These are phyloP conservation scores for Oxygymnocypris stewartii DNA, from an alignment of 2,113 vertebrate genomes.

Conservation along the genomic window DNA sequence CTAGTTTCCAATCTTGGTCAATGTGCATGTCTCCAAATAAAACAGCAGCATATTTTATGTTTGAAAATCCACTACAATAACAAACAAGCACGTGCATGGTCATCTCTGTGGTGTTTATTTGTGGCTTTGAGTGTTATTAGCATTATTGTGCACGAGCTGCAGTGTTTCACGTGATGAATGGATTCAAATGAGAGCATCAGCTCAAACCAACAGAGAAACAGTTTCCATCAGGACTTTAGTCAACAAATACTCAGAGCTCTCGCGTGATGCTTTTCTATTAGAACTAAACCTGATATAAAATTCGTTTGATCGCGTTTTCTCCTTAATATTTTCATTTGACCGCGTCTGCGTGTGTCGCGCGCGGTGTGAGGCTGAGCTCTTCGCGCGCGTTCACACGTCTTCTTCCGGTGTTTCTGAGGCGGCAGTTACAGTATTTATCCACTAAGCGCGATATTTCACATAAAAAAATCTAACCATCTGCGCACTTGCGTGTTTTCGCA, in stretches of 20 bases:
- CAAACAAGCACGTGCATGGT: not conserved
- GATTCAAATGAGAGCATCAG: not conserved
- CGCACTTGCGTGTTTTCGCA: not conserved
- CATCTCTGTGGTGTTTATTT: not conserved
- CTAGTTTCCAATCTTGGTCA: no score
- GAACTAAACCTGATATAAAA: no score
- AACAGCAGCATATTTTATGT: not conserved
- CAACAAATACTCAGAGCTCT: not conserved
- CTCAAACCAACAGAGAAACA: not conserved
- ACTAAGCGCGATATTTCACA: constrained; percentile 51
- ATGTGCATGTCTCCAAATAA: no score
- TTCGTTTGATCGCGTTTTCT: not conserved
- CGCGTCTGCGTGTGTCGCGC: not conserved
- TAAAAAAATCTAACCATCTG: not conserved
- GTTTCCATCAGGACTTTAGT: not conserved
- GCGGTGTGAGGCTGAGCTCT: constrained; percentile 23
- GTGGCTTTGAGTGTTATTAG: not conserved
- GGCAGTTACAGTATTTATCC: constrained; percentile 68
- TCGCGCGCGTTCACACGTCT: constrained; percentile 78
- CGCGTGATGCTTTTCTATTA: rapidly evolving
- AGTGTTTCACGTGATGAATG: constrained; percentile 7
- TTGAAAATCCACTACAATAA: not conserved
- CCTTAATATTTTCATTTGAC: not conserved
- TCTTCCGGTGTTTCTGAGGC: constrained; percentile 75
- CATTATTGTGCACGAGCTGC: not conserved